These are phyloP conservation scores for Antitype chi DNA, from an alignment of 2,888 invertebrate genomes.

Conservation along the genomic window DNA sequence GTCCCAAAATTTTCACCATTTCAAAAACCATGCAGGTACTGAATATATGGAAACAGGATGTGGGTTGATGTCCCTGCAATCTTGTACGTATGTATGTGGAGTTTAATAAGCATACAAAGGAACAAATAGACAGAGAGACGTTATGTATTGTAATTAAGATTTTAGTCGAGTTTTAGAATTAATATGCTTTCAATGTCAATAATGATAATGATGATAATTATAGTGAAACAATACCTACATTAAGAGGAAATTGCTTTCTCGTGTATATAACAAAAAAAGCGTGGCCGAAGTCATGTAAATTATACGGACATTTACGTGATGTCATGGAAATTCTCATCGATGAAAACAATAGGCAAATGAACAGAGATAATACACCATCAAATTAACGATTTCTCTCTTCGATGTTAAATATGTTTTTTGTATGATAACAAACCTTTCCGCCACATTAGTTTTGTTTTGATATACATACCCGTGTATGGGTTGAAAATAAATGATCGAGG, in stretches of 20 bases:
- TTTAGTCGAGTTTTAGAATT: background rate
- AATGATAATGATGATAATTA: slow-evolving; percentile 4
- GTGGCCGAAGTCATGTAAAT: slow-evolving; percentile 37
- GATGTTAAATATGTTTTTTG: background rate
- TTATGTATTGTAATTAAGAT: background rate
- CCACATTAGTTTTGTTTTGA: background rate
- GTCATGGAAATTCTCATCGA: slow-evolving; percentile 48
- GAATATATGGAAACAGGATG: too few relatives aligned
- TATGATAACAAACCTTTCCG: background rate
- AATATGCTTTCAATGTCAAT: slow-evolving; percentile 9
- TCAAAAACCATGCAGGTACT: too few relatives aligned
- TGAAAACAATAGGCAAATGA: slow-evolving; percentile 62
- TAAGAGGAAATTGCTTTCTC: slow-evolving; percentile 39
- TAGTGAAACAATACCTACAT: slow-evolving; percentile 31
- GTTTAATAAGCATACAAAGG: background rate
- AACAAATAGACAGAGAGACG: background rate
- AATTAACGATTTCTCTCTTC: slow-evolving; percentile 54
- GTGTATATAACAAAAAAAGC: slow-evolving; percentile 43
- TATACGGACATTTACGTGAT: slow-evolving; percentile 26
- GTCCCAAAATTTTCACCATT: too few relatives aligned
- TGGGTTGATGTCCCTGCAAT: too few relatives aligned
- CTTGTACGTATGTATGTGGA: background rate
- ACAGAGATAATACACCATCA: slow-evolving; percentile 36
- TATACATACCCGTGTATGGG: background rate
- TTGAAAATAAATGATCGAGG: background rate